Conservation (phyloP, 2,797 vertebrate genomes). For the Chrosomus eos region DNA sequence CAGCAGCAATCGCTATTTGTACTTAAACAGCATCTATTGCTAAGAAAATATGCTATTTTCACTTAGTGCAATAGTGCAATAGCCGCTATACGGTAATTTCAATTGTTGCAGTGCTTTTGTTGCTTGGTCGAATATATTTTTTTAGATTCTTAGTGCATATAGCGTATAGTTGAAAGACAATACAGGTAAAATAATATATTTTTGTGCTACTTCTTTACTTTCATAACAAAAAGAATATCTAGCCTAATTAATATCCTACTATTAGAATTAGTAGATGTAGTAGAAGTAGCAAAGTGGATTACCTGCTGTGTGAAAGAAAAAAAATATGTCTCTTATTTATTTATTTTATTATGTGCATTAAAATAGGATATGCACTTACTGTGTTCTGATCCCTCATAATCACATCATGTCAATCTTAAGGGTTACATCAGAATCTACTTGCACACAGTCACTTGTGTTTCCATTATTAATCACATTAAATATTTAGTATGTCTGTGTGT, state of each 20-base stretch:
- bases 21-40: too few relatives aligned
- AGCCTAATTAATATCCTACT: neutral
- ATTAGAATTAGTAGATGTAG: neutral
- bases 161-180: neutral
- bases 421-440: conserved; percentile 34
- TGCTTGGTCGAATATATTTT: neutral
- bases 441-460: conserved; percentile 19
- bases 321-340: neutral
- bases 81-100: too few relatives aligned
- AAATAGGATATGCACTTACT: neutral
- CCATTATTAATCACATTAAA: conserved; percentile 38
- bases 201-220: neutral
- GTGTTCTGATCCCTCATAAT: conserved; percentile 9
- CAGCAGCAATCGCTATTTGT: too few relatives aligned
- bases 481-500: conserved; percentile 39
- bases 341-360: neutral
- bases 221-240: neutral
- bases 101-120: neutral
- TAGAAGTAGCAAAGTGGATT: neutral
- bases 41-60: too few relatives aligned
- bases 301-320: neutral
- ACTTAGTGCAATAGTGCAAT: too few relatives aligned
- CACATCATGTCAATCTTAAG: conserved; percentile 9
- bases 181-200: neutral
- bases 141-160: neutral